Evolutionary conservation across 2,113 vertebrate species (phyloP).

Genomic region (Cacatua alba): DNA sequence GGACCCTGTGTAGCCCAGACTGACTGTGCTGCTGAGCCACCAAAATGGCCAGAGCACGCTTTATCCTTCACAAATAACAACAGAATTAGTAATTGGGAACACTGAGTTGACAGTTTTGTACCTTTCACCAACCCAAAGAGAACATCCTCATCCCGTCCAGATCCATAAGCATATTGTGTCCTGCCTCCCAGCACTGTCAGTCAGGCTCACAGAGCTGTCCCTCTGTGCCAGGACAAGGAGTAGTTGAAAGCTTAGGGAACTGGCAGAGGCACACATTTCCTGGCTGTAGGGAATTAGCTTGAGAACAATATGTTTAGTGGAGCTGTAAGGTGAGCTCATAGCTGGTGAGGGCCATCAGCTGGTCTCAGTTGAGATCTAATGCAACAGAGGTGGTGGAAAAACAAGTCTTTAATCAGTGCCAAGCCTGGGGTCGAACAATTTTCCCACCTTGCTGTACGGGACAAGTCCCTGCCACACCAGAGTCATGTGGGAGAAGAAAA

Average conservation of each 20-base stretch:
- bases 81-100: background rate
- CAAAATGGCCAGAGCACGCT: accelerated
- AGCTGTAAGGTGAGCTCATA: background rate
- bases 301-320: background rate
- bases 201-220: background rate
- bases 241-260: background rate
- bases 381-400: background rate
- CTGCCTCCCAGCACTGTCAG: background rate
- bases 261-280: background rate
- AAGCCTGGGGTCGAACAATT: background rate
- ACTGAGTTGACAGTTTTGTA: accelerated
- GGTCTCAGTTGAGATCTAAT: background rate
- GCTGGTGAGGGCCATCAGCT: background rate
- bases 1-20: background rate
- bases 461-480: background rate
- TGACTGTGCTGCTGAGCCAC: background rate
- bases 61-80: background rate
- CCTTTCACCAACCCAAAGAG: background rate
- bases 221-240: background rate
- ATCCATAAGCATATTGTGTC: accelerated
- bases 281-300: background rate
- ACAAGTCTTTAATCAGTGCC: background rate
- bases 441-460: background rate
- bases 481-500: background rate
- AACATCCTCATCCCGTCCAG: background rate